Base-by-base conservation (phyloP, 2,888 invertebrate species). In the Agrilus cyanescens region DNA sequence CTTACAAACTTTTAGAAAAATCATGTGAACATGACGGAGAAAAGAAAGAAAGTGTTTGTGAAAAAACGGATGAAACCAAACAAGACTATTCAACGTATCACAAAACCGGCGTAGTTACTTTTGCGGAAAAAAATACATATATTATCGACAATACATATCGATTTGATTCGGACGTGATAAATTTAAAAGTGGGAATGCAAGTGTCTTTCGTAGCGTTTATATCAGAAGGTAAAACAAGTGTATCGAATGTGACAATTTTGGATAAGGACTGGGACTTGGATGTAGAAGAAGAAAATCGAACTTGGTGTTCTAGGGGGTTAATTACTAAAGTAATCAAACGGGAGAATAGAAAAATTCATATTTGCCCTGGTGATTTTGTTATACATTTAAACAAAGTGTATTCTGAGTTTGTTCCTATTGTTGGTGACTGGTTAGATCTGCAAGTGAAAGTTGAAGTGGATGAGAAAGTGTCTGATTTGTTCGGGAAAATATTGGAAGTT, bases 391-490 rank as follows among this genome's bases (percentile, higher is more conserved):
- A 85, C 57, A 62, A 70, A 37, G 71, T 82, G 1, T 64, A 69
- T 49, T 72, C 77, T 3, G 74, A 74, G 39, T 81, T 85, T 60
- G 61, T 82, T 32, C 85, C 85, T 2, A 63, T 77, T 13, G 66
- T 73, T 48, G 85, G 85, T 2, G 86, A 86, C 60, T 79, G 80
- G 71, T 56, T 86, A 14, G 73, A 74, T 57, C 55, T 85, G 32
- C 72, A 73, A 45, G 78, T 78, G 38, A 70, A 74, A 48, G 73
- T 81, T 10, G 76, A 80, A 57, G 63, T 76, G 39, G 71, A 82
- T 60, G 73, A 75, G 47, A 58, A 69, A 7, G 69, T 69, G n/a
- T 60, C 67, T 2, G 68, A 73, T 60, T 54, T 68, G 16, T 57
- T 51, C 33, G 74, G 73, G n/a, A 59, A 76, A 65, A 72, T 85